Evolutionary conservation across 2,888 invertebrate genomes (phyloP), one percentile per base, ranked within the genome.

Genomic region (Eupithecia tripunctaria): DNA sequence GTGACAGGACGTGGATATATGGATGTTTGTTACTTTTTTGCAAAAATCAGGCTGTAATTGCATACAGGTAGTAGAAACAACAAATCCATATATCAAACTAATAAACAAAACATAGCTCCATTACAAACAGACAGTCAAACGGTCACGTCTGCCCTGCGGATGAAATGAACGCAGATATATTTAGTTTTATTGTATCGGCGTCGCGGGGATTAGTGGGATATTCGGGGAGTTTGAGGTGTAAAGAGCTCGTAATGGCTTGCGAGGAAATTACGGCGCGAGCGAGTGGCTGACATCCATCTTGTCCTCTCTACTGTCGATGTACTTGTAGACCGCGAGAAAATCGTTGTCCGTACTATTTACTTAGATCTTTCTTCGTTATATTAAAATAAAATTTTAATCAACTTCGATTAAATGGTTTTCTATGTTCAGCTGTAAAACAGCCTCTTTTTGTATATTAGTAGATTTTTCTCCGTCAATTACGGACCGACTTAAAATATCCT

Each of bases 201-300:
- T 21, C 56, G 25, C 56, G 56, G 56, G 56, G 25, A 56, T 56
- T 51, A 51, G n/a, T 51, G 47, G 10, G 27, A 29, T 60, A 8
- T 29, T 60, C 29, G 60, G 60, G 56, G 56, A 27, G 60, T 60
- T 15, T 18, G 60, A 60, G 60, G 60, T 29, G 60, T 60, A 2
- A 51, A 29, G 29, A 29, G 29, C 60, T 60, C 29, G 29, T 60
- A 60, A 60, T 60, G 60, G 60, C 29, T 60, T 60, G 29, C 29
- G 29, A 29, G 29, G 60, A 29, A 60, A 60, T 60, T 2, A 60
- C 18, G 29, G 7, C 60, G 14, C 29, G 6, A 27, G 60, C 60
- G 15, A 27, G 60, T 60, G 60, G 60, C 27, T 18, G 29, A 27
- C 60, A 60, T 60, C 29, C 2, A 60, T 60, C 60, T 60, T 60